A percentile compares a stretch with the other conserved stretches of the same genome.
These are phyloP conservation scores for Epizoanthus illoricatus DNA, from an alignment of 92 coral and sea anemone genomes.

Conservation along the genomic window DNA sequence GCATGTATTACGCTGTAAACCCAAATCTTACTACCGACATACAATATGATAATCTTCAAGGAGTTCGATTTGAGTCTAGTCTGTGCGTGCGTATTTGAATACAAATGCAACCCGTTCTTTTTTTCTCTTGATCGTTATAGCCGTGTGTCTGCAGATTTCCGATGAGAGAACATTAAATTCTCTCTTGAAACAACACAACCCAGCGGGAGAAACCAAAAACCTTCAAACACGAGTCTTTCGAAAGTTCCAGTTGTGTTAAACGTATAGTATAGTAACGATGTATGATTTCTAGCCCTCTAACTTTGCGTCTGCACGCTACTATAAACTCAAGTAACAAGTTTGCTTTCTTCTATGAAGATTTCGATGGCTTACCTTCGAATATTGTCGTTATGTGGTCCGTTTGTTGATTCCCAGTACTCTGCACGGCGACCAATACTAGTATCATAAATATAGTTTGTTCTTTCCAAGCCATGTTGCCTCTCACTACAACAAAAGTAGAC, in stretches of 20 bases:
- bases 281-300: too few relatives aligned
- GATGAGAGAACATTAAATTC: background rate
- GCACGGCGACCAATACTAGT: constrained; percentile 6
- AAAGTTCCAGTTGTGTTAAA: background rate
- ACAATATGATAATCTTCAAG: too few relatives aligned
- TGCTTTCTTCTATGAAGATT: too few relatives aligned
- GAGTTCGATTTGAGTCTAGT: too few relatives aligned
- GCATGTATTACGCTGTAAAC: too few relatives aligned
- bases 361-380: constrained; percentile 23
- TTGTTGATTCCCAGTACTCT: constrained; percentile 12
- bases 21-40: too few relatives aligned
- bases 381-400: constrained; percentile 6
- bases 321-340: background rate
- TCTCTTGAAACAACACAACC: background rate
- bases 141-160: background rate
- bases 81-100: too few relatives aligned
- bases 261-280: too few relatives aligned
- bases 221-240: background rate
- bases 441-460: constrained; percentile 4
- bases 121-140: too few relatives aligned
- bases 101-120: too few relatives aligned
- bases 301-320: too few relatives aligned
- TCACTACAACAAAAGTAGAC: constrained; percentile 1
- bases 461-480: constrained; percentile 20
- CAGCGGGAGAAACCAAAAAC: background rate